Evolutionary conservation across 2,113 vertebrate genomes (phyloP), one percentile per base, ranked within the genome.

Genomic region (Brachyhypopomus occidentalis): DNA sequence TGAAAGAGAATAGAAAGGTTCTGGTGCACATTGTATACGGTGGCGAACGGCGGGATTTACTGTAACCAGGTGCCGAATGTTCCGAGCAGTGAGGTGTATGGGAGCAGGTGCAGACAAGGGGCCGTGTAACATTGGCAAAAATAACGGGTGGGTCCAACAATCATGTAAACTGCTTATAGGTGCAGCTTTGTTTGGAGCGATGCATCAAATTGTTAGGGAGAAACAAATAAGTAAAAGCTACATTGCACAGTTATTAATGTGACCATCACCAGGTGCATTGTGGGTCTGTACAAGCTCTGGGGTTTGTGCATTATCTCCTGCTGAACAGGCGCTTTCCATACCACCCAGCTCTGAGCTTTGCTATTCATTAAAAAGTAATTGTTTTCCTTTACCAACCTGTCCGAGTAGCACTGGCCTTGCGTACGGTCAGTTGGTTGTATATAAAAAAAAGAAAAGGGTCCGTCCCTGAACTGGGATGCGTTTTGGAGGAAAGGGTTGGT

Each of bases 361-460:
- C 34, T 9, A n/a, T 36, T 25, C n/a, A 69, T 58, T 69, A 69
- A 70, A 80, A 84, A 72, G 22, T n/a, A 59, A 76, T 77, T 73
- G 73, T 73, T 30, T 81, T 55, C 75, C 58, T 81, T 75, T 67
- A 48, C 41, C 59, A 69, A 72, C 22, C 66, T 34, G 55, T 76
- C 56, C 27, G 48, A 25, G 56, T 20, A 20, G 14, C 34, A 4
- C 25, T 41, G 19, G 12, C 36, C 12, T 41, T 75, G 30, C 34
- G 59, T 25, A 67, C 77, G 34, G 14, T 25, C 20, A 58, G 41
- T 69, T 52, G 3, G 16, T 71, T 27, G 9, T 30, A 3, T 30
- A 30, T 30, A 30, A 30, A 52, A 11, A 45, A n/a, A 16, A 71
- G 16, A 59, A 70, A 58, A 52, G 20, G 25, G 4, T 80, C 76